Percentiles rank a stretch among this genome's conserved stretches.
These are phyloP conservation scores for Neotoxoptera formosana DNA, from an alignment of 1,140 invertebrate genomes.

Conservation along the genomic window DNA sequence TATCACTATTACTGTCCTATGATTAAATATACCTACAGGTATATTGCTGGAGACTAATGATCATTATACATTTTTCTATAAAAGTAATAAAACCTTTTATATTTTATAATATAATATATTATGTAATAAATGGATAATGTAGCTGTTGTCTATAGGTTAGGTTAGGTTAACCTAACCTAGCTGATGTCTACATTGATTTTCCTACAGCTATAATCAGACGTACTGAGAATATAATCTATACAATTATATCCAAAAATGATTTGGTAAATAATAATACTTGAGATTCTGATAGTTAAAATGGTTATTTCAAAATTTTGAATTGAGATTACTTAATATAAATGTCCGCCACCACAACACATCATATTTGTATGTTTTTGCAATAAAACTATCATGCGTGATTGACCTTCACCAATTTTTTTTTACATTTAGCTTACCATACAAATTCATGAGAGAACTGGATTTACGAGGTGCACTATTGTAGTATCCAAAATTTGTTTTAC, in stretches of 20 bases:
- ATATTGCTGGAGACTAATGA: too few relatives aligned
- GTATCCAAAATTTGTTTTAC: constrained; percentile 82
- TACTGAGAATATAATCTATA: neutral
- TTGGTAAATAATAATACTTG: neutral
- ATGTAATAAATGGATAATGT: neutral
- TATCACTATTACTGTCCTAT: too few relatives aligned
- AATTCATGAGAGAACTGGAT: constrained; percentile 92
- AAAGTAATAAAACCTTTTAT: neutral
- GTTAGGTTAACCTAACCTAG: too few relatives aligned
- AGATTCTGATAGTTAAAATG: neutral
- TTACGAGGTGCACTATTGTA: constrained; percentile 79
- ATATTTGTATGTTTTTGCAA: neutral
- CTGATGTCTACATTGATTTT: neutral
- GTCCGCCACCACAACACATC: constrained; percentile 1
- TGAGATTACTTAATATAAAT: neutral
- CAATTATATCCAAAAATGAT: neutral
- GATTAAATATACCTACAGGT: too few relatives aligned
- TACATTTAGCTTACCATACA: constrained; percentile 80
- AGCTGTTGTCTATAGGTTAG: too few relatives aligned
- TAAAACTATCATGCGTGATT: constrained; percentile 10
- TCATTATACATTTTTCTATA: neutral
- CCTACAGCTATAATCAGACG: neutral
- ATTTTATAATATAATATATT: neutral
- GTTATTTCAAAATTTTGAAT: neutral
- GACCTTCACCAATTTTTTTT: constrained; percentile 40